Evolutionary conservation across 2,113 vertebrate species (phyloP).

Genomic region (Haemorhous mexicanus): DNA sequence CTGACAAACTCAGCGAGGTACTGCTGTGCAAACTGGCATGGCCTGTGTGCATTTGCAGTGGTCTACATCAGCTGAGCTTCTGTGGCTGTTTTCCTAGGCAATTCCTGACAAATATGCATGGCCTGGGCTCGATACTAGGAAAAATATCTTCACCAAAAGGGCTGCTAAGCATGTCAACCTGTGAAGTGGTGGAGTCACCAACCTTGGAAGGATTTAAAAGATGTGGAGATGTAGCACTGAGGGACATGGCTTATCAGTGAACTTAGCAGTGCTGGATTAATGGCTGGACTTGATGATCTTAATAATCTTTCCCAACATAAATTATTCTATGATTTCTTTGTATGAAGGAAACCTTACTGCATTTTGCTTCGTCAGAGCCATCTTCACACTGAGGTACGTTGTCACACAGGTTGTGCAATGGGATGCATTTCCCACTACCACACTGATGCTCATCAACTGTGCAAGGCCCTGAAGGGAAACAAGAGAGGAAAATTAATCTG

Average conservation of each 20-base stretch:
- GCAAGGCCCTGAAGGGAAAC: constrained; percentile 75
- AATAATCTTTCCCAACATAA: neutral
- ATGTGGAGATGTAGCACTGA: rapidly evolving
- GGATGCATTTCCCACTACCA: constrained; percentile 78
- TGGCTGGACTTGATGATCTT: rapidly evolving
- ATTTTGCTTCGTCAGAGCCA: constrained; percentile 84
- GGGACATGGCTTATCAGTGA: too few species aligned
- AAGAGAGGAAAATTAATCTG: neutral
- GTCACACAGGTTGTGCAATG: constrained; percentile 76
- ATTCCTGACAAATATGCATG: neutral
- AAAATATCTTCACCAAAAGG: neutral
- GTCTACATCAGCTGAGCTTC: neutral
- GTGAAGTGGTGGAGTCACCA: neutral
- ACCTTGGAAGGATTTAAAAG: neutral
- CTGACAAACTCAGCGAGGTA: neutral
- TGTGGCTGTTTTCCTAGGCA: neutral
- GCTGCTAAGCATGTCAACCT: neutral
- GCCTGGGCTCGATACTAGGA: neutral
- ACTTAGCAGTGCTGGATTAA: neutral
- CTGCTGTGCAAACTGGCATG: neutral
- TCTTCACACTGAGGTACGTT: constrained; percentile 77
- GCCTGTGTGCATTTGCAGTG: neutral
- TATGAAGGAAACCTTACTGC: constrained; percentile 74
- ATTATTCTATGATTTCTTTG: neutral
- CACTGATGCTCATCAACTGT: constrained; percentile 77